phyloP scores from a whole-genome alignment of 2,113 vertebrate species.

The Poeciliopsis occidentalis region DNA sequence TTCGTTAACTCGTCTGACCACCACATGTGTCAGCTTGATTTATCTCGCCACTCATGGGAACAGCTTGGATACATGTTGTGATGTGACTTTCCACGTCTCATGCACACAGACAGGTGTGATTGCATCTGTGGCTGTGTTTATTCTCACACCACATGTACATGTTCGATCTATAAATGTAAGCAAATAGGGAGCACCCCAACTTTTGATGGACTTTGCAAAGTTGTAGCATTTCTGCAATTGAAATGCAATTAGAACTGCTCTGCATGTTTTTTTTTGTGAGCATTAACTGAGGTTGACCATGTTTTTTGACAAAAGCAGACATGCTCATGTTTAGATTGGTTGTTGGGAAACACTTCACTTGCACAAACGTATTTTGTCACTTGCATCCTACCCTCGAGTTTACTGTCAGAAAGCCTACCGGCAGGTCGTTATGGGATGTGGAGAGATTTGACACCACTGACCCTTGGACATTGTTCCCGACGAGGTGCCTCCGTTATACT shows the following conservation, averaged over 20 bases:
- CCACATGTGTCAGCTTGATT: conserved; percentile 34
- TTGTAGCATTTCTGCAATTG: neutral
- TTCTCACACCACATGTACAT: neutral
- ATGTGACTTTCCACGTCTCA: conserved; percentile 61
- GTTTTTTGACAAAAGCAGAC: neutral
- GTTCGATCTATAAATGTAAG: neutral
- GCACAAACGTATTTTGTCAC: neutral
- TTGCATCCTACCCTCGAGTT: neutral
- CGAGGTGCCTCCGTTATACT: conserved; percentile 20
- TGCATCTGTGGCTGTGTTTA: conserved; percentile 37
- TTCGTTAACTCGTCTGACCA: conserved; percentile 2
- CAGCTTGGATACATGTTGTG: conserved; percentile 41
- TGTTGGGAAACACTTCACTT: neutral
- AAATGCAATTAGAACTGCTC: neutral
- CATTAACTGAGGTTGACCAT: neutral
- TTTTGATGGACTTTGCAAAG: neutral
- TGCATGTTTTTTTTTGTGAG: neutral
- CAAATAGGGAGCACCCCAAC: neutral
- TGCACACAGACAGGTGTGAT: conserved; percentile 59
- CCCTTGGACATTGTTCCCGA: conserved; percentile 35
- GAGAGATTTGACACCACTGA: conserved; percentile 5
- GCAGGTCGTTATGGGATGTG: conserved; percentile 2
- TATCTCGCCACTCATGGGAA: conserved; percentile 42
- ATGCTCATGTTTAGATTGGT: neutral
- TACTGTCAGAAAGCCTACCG: neutral